Evolutionary conservation across 1,140 invertebrate species (phyloP), one percentile per base, ranked within the genome.

Genomic region (Anthonomus grandis): DNA sequence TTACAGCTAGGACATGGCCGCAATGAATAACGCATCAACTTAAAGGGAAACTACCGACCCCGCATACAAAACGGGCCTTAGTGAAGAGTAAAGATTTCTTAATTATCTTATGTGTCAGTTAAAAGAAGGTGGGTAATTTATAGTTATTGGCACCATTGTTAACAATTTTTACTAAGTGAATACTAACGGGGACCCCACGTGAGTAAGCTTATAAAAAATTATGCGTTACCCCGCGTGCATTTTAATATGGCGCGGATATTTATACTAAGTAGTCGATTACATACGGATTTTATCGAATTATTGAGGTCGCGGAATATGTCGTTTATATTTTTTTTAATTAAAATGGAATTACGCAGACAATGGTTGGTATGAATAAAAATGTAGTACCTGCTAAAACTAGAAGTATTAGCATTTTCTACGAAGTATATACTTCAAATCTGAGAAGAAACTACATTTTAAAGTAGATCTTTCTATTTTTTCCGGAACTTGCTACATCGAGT

Each of bases 1-100:
- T 69, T 69, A 69, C 64, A 69, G 65, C 59, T 59, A 61, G 59
- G 63, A 60, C 52, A 41, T 57, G 37, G 13, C 31, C 27, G 57
- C 39, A 46, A 69, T 69, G 67, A 69, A 69, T 69, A 69, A 69
- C 48, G 34, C 65, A 69, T 69, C 63, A 67, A 65, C 52, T 59
- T 64, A 59, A 64, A 55, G 50, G 65, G 66, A 69, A 62, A 60
- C 54, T 12, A 60, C 60, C 42, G 52, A 21, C 19, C 47, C 41
- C 65, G 66, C 59, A 68, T 68, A 66, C 64, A 56, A 66, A 68
- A 53, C 48, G 42, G 18, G 23, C 27, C 17, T 3, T 31, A 42
- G 39, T 42, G 13, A 42, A 58, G 59, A 66, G 62, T 64, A 68
- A 68, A 68, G 61, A 64, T 68, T 59, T 48, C 58, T 64, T 57